phyloP scores from a whole-genome alignment of 2,113 vertebrate species.

The Ceuthmochares aereus region DNA sequence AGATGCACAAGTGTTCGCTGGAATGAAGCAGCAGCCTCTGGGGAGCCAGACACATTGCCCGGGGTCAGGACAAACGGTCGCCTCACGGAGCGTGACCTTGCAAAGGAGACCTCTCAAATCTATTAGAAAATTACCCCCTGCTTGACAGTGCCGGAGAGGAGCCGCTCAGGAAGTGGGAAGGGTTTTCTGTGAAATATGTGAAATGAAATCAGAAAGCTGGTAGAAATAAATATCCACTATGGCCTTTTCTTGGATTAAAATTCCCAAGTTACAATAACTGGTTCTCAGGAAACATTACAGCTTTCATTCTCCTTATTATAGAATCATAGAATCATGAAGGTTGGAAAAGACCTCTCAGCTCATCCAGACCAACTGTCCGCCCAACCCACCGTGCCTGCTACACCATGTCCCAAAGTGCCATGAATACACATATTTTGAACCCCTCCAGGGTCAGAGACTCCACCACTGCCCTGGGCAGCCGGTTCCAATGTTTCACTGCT shows the following conservation, averaged over 20 bases:
- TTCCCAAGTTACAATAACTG: not conserved
- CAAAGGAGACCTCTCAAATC: not conserved
- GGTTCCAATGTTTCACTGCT: too few species aligned
- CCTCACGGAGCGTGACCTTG: rapidly evolving
- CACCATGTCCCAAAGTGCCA: too few species aligned
- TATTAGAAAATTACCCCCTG: not conserved
- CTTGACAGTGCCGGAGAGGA: not conserved
- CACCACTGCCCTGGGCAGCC: too few species aligned
- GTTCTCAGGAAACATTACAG: not conserved
- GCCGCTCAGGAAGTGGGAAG: not conserved
- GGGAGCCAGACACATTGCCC: not conserved
- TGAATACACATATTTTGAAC: too few species aligned
- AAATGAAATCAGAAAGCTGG: not conserved
- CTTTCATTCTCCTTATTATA: not conserved
- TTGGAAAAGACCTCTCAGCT: too few species aligned
- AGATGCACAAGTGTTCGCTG: not conserved
- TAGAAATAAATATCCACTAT: not conserved
- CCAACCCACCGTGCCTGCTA: too few species aligned
- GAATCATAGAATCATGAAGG: too few species aligned
- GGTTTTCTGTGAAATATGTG: not conserved
- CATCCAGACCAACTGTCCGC: too few species aligned
- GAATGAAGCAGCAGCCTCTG: not conserved
- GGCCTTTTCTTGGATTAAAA: not conserved
- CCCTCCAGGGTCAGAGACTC: too few species aligned
- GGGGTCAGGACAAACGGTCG: not conserved